These are phyloP conservation scores for Eugnorisma glareosa DNA, from an alignment of 2,888 invertebrate species.

Conservation along the genomic window DNA sequence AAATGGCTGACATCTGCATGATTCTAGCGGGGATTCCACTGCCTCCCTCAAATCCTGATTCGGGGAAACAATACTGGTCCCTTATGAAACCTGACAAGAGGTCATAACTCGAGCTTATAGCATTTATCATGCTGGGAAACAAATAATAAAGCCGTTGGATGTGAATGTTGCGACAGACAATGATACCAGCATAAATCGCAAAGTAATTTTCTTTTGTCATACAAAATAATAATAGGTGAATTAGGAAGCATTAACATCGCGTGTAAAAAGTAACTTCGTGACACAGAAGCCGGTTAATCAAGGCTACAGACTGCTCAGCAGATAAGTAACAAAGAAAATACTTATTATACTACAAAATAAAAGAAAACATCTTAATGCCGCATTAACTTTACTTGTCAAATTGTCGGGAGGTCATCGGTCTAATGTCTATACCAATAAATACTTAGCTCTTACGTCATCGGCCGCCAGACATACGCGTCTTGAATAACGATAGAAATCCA, in stretches of 20 bases:
- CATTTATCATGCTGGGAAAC: constrained; percentile 65
- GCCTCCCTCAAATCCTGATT: constrained; percentile 77
- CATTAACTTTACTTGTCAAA: constrained; percentile 73
- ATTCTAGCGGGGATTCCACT: constrained; percentile 79
- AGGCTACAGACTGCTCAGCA: constrained; percentile 46
- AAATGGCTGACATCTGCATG: constrained; percentile 89
- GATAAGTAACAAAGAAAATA: constrained; percentile 47
- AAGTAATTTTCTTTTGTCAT: constrained; percentile 44
- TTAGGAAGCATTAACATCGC: constrained; percentile 57
- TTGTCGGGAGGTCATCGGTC: constrained; percentile 84
- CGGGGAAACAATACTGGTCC: constrained; percentile 76
- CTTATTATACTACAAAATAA: constrained; percentile 50
- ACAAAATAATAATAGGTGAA: constrained; percentile 55
- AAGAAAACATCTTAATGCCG: constrained; percentile 43
- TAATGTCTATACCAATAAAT: constrained; percentile 79
- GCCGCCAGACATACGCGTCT: constrained; percentile 83
- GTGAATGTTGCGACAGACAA: constrained; percentile 36
- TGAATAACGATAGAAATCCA: constrained; percentile 85
- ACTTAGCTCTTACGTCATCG: constrained; percentile 84
- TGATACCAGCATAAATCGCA: constrained; percentile 41
- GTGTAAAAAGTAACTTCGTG: constrained; percentile 51
- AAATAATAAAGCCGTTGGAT: constrained; percentile 50
- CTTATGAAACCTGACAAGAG: constrained; percentile 72
- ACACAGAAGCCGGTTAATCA: constrained; percentile 55
- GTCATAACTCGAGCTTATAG: constrained; percentile 70